These are phyloP conservation scores for Patella vulgata DNA, from an alignment of 1,140 invertebrate genomes.

Conservation along the genomic window DNA sequence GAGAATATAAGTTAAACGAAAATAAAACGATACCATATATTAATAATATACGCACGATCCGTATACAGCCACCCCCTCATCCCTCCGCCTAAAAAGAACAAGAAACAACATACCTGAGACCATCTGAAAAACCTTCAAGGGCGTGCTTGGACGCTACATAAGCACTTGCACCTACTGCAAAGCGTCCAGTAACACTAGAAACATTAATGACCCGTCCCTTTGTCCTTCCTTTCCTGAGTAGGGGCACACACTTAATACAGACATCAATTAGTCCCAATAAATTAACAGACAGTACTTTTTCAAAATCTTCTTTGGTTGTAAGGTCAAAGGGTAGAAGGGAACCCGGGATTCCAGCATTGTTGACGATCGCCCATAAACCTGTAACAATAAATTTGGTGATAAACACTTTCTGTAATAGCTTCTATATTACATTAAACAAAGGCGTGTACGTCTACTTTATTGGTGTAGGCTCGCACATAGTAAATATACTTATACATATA, in stretches of 20 bases:
- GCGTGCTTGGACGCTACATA: constrained; percentile 44
- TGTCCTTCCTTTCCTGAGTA: constrained; percentile 29
- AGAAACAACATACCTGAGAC: constrained; percentile 39
- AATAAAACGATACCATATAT: too few species aligned
- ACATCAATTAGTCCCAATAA: constrained; percentile 39
- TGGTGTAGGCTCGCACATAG: too few species aligned
- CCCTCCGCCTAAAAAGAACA: too few species aligned
- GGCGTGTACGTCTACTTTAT: too few species aligned
- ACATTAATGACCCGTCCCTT: constrained; percentile 46
- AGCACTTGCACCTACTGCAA: constrained; percentile 19
- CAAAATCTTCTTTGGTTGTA: constrained; percentile 32
- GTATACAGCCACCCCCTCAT: too few species aligned
- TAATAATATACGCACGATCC: too few species aligned
- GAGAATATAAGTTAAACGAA: too few species aligned
- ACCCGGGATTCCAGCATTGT: constrained; percentile 47
- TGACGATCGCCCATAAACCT: constrained; percentile 54
- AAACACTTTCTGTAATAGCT: too few species aligned
- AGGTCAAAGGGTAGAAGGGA: constrained; percentile 25
- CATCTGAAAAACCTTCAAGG: constrained; percentile 41
- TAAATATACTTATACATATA: too few species aligned
- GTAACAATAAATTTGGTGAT: constrained; percentile 1
- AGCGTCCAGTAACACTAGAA: constrained; percentile 30
- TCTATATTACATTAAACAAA: too few species aligned
- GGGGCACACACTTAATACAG: constrained; percentile 41
- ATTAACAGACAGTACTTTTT: constrained; percentile 33